phyloP scores from a whole-genome alignment of 2,888 invertebrate genomes.

The Galerucella nymphaeae region DNA sequence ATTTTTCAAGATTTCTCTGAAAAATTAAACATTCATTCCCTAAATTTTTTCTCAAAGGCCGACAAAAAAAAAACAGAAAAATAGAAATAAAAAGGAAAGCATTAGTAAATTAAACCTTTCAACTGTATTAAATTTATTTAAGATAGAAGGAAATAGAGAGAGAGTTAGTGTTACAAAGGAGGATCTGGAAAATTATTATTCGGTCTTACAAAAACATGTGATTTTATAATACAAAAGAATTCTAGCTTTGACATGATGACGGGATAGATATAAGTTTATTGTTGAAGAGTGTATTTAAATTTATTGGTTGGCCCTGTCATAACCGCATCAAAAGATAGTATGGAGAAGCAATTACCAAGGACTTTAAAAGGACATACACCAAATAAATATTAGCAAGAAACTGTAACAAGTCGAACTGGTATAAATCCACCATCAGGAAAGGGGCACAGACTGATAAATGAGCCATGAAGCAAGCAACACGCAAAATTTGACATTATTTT shows the following conservation, averaged over 20 bases:
- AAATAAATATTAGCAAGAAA: too few relatives aligned
- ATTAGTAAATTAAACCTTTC: constrained; percentile 39
- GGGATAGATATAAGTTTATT: neutral
- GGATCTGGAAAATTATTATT: constrained; percentile 26
- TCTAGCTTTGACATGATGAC: neutral
- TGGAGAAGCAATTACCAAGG: too few relatives aligned
- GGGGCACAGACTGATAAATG: too few relatives aligned
- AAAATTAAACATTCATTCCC: too few relatives aligned
- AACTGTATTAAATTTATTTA: constrained; percentile 34
- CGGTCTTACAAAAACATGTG: constrained; percentile 19
- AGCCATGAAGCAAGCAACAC: too few relatives aligned
- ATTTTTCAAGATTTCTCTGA: neutral
- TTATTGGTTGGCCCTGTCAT: too few relatives aligned
- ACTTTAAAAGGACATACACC: too few relatives aligned
- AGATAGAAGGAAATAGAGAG: neutral
- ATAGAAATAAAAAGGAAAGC: constrained; percentile 19
- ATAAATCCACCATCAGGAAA: too few relatives aligned
- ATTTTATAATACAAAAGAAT: constrained; percentile 15
- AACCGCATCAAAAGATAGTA: too few relatives aligned
- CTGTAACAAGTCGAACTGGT: too few relatives aligned
- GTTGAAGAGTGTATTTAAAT: neutral
- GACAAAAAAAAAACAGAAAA: neutral
- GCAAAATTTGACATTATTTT: too few relatives aligned
- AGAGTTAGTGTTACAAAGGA: constrained; percentile 30
- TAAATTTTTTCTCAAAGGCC: too few relatives aligned